These are phyloP conservation scores for Penaeus monodon DNA, from an alignment of 2,888 invertebrate genomes.

Conservation along the genomic window DNA sequence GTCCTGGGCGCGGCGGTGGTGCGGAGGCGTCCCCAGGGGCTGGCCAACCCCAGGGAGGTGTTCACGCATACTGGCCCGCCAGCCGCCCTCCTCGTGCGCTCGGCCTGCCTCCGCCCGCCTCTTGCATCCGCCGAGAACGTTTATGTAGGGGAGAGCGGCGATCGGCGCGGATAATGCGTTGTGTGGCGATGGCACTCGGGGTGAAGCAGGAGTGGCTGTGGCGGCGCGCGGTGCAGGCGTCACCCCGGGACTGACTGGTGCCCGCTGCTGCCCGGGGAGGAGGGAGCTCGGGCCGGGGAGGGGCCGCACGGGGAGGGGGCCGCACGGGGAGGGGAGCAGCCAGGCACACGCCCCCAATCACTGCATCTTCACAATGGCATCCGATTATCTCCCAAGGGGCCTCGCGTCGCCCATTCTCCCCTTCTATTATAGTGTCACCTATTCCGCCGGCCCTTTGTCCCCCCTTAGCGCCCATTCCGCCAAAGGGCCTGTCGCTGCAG, in stretches of 20 bases:
- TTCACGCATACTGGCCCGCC: constrained; percentile 29
- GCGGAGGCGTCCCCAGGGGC: constrained; percentile 11
- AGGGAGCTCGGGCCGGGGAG: too few species aligned
- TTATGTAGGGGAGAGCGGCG: neutral
- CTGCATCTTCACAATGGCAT: neutral
- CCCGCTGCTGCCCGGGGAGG: constrained; percentile 4
- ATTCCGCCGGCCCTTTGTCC: neutral
- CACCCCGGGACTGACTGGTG: constrained; percentile 44
- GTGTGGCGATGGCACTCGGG: neutral
- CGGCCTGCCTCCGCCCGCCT: neutral
- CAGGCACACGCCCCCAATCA: constrained; percentile 3
- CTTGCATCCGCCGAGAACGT: neutral
- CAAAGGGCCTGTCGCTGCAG: constrained; percentile 9
- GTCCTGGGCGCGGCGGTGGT: constrained; percentile 9
- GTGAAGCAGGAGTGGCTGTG: constrained; percentile 1
- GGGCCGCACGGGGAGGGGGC: too few species aligned
- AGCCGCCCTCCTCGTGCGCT: neutral
- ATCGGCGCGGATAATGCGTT: neutral
- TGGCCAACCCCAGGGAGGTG: constrained; percentile 29
- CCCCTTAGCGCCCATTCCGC: neutral
- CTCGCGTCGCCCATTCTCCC: too few species aligned
- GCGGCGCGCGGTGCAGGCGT: constrained; percentile 37
- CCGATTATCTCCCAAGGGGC: too few species aligned
- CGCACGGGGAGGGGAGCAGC: constrained; percentile 11
- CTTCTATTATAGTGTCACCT: neutral